These are phyloP conservation scores for Callorhinus ursinus DNA, from an alignment of 2,113 vertebrate species.

Conservation along the genomic window DNA sequence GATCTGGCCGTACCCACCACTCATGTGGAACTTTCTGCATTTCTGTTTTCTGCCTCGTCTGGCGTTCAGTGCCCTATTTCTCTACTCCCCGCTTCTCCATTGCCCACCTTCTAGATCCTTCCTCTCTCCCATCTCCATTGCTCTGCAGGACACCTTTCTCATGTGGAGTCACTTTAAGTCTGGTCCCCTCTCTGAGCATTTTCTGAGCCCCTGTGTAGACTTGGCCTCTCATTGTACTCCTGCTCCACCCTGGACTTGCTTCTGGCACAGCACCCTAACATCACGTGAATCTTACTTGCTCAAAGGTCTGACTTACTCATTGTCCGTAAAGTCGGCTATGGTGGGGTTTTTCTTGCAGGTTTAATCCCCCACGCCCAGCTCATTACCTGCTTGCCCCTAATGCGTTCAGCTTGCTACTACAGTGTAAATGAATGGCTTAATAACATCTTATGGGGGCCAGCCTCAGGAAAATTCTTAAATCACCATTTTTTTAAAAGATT, in stretches of 20 bases:
- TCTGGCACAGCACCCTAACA: neutral
- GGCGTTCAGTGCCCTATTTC: neutral
- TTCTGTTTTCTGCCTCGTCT: neutral
- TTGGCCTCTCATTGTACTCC: neutral
- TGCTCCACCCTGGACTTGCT: neutral
- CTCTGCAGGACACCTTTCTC: neutral
- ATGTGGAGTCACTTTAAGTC: neutral
- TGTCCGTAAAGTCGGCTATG: neutral
- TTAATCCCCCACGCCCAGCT: neutral
- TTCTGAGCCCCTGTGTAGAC: neutral
- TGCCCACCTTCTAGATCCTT: neutral
- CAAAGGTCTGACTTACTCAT: neutral
- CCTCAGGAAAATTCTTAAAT: neutral
- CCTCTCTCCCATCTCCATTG: neutral
- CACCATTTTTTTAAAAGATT: neutral
- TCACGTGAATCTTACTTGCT: neutral
- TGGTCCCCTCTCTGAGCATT: neutral
- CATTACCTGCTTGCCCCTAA: neutral
- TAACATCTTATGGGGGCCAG: neutral
- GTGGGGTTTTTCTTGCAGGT: neutral
- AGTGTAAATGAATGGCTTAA: neutral
- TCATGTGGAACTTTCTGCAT: neutral
- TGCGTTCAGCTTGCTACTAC: neutral
- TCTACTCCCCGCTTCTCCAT: too few relatives aligned
- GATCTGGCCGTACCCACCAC: accelerated